Evolutionary conservation across 2,888 invertebrate genomes (phyloP), one percentile per base, ranked within the genome.

Genomic region (Drosophila merina): DNA sequence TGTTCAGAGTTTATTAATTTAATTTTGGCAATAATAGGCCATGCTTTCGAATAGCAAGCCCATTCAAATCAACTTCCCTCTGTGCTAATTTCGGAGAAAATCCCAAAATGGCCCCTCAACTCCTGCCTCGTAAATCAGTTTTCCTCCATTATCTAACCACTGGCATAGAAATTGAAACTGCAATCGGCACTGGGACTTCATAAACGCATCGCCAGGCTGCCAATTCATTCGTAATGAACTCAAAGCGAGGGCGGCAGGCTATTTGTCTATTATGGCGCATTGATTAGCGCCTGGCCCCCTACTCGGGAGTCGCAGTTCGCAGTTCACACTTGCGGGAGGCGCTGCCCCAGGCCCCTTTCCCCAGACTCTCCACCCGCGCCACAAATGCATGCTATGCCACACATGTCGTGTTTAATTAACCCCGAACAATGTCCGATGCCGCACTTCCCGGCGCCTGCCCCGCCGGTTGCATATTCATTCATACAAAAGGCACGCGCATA

Each of bases 331-430:
- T 82, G 69, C 57, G 58, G 75, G 75, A 38, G 66, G 60, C 57
- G 68, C 72, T 38, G 12, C 10, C 20, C 20, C 38, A 38, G 5
- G 5, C 28, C 28, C 28, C 28, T 5, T 4, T 0, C 28, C 28
- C 5, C 45, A 56, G 67, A 42, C 38, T 28, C 51, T 57, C 57
- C 57, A 20, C 40, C 26, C 57, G 71, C 57, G 48, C 51, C 68
- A 72, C 82, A 84, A 76, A 86, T 82, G 67, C 76, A 75, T 67
- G 69, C 79, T 72, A 77, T 87, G 77, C 77, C 79, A 74, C 87
- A 88, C 80, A 88, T 86, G 88, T 88, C 86, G 86, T 88, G 83
- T 87, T 86, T 88, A 86, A 87, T 86, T 88, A 86, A 88, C 86
- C 87, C 88, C 87, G 81, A 88, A 85, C 87, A 88, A 88, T 87